Percentiles rank a stretch among this genome's conserved stretches.
These are phyloP conservation scores for Amazona vittata DNA, from an alignment of 2,113 vertebrate genomes.

Conservation along the genomic window DNA sequence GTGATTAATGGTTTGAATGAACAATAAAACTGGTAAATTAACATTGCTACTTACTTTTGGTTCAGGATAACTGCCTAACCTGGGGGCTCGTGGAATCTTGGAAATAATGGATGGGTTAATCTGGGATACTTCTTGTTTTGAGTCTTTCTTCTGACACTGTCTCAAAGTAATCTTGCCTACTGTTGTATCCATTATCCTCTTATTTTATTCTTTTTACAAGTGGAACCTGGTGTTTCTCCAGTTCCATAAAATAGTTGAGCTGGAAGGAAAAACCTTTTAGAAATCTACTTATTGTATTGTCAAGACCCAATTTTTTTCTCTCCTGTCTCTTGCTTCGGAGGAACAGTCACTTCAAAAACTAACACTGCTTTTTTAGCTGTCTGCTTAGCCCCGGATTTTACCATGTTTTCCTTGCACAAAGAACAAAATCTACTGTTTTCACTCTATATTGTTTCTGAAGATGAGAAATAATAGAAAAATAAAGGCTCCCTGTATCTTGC, in stretches of 20 bases:
- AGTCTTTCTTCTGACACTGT: conserved; percentile 7
- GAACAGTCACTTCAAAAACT: conserved; percentile 25
- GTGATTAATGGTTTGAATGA: neutral
- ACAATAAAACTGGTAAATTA: neutral
- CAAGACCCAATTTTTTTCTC: conserved; percentile 23
- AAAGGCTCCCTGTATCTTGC: neutral
- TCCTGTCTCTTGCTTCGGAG: neutral
- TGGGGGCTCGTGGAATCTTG: neutral
- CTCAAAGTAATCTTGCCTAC: conserved; percentile 15
- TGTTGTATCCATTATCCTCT: conserved; percentile 10
- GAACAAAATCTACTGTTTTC: conserved; percentile 11
- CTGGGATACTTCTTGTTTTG: neutral
- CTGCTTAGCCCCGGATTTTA: conserved; percentile 18
- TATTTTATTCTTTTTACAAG: conserved; percentile 25
- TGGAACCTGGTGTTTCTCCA: neutral
- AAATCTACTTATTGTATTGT: conserved; percentile 27
- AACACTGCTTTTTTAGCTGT: neutral
- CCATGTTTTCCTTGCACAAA: neutral
- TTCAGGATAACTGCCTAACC: neutral
- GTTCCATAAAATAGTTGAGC: conserved; percentile 42
- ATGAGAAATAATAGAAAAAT: conserved; percentile 32
- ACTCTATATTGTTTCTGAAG: conserved; percentile 10
- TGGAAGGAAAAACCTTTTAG: conserved; percentile 37
- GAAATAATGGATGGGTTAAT: neutral
- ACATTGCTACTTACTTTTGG: neutral